Evolutionary conservation across 2,113 vertebrate genomes (phyloP).

Genomic region (Oreochromis aureus): DNA sequence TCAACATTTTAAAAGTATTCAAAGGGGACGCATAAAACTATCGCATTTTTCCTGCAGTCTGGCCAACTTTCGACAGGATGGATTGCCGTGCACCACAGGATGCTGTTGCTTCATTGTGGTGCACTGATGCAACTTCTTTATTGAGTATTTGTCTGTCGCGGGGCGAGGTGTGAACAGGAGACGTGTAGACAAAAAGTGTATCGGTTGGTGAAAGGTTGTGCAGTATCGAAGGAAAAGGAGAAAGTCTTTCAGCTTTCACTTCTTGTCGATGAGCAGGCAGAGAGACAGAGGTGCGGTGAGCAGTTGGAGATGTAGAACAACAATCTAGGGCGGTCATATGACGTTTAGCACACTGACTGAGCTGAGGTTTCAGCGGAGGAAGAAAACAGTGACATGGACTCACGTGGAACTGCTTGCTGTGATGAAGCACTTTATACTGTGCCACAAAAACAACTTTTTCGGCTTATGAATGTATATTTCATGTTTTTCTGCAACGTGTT

Average conservation of each 20-base stretch:
- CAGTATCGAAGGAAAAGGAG: not conserved
- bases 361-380: not conserved
- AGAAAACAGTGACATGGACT: conserved; percentile 14
- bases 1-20: not conserved
- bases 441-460: not conserved
- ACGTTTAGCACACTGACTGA: not conserved
- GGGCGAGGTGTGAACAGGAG: not conserved
- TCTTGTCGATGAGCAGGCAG: not conserved
- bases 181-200: not conserved
- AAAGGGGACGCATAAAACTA: not conserved
- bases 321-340: conserved; percentile 22
- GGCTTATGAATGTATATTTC: not conserved
- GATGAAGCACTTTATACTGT: not conserved
- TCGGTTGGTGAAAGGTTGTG: not conserved
- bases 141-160: not conserved
- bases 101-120: conserved; percentile 8
- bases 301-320: conserved; percentile 4
- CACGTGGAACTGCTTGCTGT: conserved; percentile 3
- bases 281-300: not conserved
- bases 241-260: not conserved
- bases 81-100: conserved; percentile 2
- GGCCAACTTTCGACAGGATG: not conserved
- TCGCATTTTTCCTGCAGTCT: not conserved
- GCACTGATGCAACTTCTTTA: conserved; percentile 30
- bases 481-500: not conserved